Evolutionary conservation across 2,888 invertebrate genomes (phyloP), one percentile per base, ranked within the genome.

Genomic region (Dione vanillae): DNA sequence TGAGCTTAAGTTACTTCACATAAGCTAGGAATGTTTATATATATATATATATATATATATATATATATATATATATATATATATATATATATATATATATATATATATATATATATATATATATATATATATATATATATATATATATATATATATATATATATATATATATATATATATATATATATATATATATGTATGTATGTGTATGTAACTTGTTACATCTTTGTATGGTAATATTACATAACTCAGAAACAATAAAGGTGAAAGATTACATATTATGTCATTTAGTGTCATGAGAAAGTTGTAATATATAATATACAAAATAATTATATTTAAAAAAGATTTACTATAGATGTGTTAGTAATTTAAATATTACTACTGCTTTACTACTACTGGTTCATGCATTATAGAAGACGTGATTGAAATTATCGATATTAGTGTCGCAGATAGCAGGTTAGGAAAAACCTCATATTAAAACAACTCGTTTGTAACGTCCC

Each of bases 151-250:
- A 45, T 45, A n/a, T 41, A 41, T 41, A 9, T 41, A 52, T 27
- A 11, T 19, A 11, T 19, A 12, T 16, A 0, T 51, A 51, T 43
- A 14, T 37, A 56, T n/a, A n/a, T n/a, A n/a, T n/a, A n/a, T 27
- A 27, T 27, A 27, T 27, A 5, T 27, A 27, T 27, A 5, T n/a
- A 45, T 45, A n/a, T 41, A 41, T 41, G 41, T 41, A 52, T 27
- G 20, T 19, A 11, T 19, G 12, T 16, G 0, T 51, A 51, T 43
- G 43, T 37, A 56, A 37, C 54, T 37, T 1, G 27, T n/a, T 14
- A 45, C n/a, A 27, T 45, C 43, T 61, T 61, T 61, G 43, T 61
- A 45, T 61, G 59, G 59, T 27, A 61, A 43, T 59, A 3, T 7
- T 41, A 20, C 19, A 9, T 41, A 19, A 41, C 41, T 14, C 27